A percentile compares a stretch with the other conserved stretches of the same genome.
These are phyloP conservation scores for Capricornis sumatraensis DNA, from an alignment of 2,113 vertebrate species.

Conservation along the genomic window DNA sequence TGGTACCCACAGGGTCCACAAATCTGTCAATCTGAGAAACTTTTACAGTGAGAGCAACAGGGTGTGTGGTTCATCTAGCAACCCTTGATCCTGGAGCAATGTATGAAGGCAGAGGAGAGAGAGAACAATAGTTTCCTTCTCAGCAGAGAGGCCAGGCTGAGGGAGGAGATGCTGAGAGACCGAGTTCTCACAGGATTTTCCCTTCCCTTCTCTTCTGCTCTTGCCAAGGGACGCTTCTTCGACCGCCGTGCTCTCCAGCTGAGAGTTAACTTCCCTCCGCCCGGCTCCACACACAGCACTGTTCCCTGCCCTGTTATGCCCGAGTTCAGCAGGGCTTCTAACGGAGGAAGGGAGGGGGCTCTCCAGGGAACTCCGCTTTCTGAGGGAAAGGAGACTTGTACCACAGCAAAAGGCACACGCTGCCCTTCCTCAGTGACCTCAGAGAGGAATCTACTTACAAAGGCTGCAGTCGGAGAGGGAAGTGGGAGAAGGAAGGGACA, in stretches of 20 bases:
- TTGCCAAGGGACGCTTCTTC: constrained; percentile 40
- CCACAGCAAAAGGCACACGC: neutral
- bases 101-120: neutral
- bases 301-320: constrained; percentile 60
- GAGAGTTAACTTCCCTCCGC: constrained; percentile 70
- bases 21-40: neutral
- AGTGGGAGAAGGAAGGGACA: neutral
- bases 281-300: constrained; percentile 58
- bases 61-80: neutral
- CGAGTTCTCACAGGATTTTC: neutral
- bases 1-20: neutral
- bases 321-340: constrained; percentile 70
- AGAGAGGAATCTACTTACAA: neutral
- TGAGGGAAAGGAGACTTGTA: constrained; percentile 67
- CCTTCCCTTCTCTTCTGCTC: constrained; percentile 23
- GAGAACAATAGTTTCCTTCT: neutral
- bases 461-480: neutral
- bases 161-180: neutral
- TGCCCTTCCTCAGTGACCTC: constrained; percentile 69
- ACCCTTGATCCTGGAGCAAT: neutral
- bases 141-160: neutral
- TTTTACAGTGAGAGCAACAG: neutral
- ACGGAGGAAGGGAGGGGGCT: constrained; percentile 61
- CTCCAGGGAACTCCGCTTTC: constrained; percentile 73
- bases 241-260: constrained; percentile 58